Base-by-base conservation (phyloP, 2,113 vertebrate species). In the Thamnaconus septentrionalis region DNA sequence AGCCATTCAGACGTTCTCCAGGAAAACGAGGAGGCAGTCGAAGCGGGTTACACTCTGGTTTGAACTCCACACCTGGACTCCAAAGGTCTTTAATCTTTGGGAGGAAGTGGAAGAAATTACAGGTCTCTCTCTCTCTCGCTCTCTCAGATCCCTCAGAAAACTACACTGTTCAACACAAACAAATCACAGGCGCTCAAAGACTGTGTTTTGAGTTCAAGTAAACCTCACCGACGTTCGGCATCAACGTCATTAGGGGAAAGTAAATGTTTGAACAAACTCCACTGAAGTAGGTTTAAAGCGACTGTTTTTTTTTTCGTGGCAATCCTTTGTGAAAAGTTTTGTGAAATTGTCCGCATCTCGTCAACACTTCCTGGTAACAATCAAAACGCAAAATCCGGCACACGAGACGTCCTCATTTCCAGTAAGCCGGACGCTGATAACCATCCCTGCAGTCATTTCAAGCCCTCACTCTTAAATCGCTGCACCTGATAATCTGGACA, bases 41-140 rank as follows among this genome's bases (percentile, higher is more conserved):
- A 71, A 64, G 65, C 12, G 64, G 58, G 57, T 31, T 67, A 52
- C 79, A 73, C 61, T 73, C 64, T 57, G 79, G 61, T 69, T 64
- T 82, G 56, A 66, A 45, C 55, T 54, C 64, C 81, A 86, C 90
- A 92, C 88, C 90, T 93, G 90, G 88, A 85, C 56, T 76, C 40
- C 12, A 53, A 11, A 51, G 56, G 75, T 76, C 91, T 93, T 79
- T 92, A 87, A 92, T 92, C 84, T 86, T 69, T 51, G 51, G 47
- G 45, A 85, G 75, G 80, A 89, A 89, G 77, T 61, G 66, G 11
- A 56, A 67, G 42, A 90, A 92, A 92, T 92, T 89, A 92, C 64
- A 91, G 83, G 70, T 75, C 12, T 47, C 61, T 64, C 31, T 10
- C n/a, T 50, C 48, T 31, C 18, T 31, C 18, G 18, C 18, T 31